Evolutionary conservation across 2,797 vertebrate species (phyloP), one percentile per base, ranked within the genome.

Genomic region (Uromys caudimaculatus): DNA sequence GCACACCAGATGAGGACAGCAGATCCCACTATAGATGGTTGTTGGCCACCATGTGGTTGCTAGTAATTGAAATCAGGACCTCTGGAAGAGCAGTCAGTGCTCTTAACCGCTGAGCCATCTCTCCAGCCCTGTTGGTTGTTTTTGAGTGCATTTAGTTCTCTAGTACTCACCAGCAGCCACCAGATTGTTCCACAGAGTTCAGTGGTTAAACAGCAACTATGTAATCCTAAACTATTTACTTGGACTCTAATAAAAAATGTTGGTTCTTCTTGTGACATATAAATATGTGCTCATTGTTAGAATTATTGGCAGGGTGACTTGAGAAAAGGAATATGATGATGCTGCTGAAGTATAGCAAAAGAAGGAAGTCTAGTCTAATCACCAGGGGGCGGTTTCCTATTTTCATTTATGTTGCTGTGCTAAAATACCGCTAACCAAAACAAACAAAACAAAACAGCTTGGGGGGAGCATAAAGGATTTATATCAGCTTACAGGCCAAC

Each of bases 231-330:
- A 60, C 54, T 93, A 84, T 87, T 87, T 94, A 35, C 44, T 23
- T 93, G n/a, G 14, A 19, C 19, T 6, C 62, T 69, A 64, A n/a
- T 81, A 44, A 81, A 76, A 93, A 82, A 69, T 29, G 38, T 88
- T 85, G 6, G n/a, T 58, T 44, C 60, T 54, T 71, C 4, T 23
- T 87, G 21, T 60, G 32, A 23, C 82, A 52, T 92, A 58, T 24
- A 91, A 93, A 83, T 91, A 81, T 44, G 6, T 56, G 2, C 79
- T 95, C 8, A 41, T 77, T 94, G 82, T 93, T 94, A 73, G 38
- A 79, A 91, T 84, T 78, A 92, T 64, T 81, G 47, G 19, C 56
- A 77, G 6, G 13, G n/a, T 38, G 95, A 52, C 77, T 95, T 89
- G 47, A 35, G 41, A 62, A 92, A 93, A 93, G 10, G 13, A 35